Base-by-base conservation (phyloP, 2,113 vertebrate species). In the Terrapene triunguis region DNA sequence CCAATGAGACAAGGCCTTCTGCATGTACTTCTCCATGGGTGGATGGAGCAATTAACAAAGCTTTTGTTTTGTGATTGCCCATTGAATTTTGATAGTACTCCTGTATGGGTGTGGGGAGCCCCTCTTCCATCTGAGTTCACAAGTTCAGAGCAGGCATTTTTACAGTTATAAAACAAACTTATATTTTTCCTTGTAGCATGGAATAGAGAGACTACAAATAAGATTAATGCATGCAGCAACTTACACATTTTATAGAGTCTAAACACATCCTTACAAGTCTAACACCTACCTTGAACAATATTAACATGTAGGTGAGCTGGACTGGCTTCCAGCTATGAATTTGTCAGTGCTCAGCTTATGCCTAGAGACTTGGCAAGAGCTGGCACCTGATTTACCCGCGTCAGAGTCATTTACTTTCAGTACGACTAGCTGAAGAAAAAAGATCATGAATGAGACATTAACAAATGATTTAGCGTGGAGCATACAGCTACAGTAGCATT, bases 351-450 rank as follows among this genome's bases (percentile, higher is more conserved):
- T 69, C 62, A 69, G 35, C 35, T n/a, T 35, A 69, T 69, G 35
- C 62, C 59, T 69, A 69, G 17, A 19, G 35, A 69, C 35, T 17
- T 59, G 57, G 32, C 59, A 65, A 35, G 32, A 65, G 29, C 62
- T 69, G 62, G 62, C 14, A 69, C 16, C 32, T 69, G 32, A 8
- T 69, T 69, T 35, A 16, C 32, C 6, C 4, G 8, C 3, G 5
- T 35, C 59, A 62, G 59, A 35, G 32, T 80, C 24, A 80, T 65
- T 95, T 96, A 55, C 22, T 96, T 92, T 96, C 48, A 90, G 50
- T 88, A 84, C 94, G 92, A 80, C 55, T 84, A 93, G 76, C 91
- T 93, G 74, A 96, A 92, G 27, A 84, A 90, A 90, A 92, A 95
- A 79, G 53, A 10, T 62, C 44, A 17, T 86, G 50, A 94, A 5